phyloP scores from a whole-genome alignment of 1,140 invertebrate genomes.

The Berghia stephanieae region DNA sequence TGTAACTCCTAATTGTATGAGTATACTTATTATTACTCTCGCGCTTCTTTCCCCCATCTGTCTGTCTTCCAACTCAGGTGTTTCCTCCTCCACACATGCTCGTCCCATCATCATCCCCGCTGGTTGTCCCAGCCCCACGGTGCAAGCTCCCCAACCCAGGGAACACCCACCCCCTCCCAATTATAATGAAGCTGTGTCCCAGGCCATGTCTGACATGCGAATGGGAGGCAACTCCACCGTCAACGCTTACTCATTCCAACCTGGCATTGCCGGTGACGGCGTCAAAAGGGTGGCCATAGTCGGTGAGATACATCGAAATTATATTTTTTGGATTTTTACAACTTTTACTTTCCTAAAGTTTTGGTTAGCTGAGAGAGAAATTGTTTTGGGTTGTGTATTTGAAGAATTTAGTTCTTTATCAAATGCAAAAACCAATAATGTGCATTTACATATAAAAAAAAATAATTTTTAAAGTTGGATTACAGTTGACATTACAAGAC shows the following conservation, averaged over 20 bases:
- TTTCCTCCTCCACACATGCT: conserved; percentile 7
- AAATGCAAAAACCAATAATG: no score
- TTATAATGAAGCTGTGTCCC: conserved; percentile 26
- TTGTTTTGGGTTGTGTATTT: no score
- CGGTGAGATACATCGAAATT: no score
- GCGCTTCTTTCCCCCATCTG: conserved; percentile 13
- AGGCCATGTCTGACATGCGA: conserved; percentile 18
- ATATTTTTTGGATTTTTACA: no score
- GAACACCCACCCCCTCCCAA: conserved; percentile 26
- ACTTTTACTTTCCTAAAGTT: no score
- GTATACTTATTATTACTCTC: no score
- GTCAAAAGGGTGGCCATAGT: conserved; percentile 10
- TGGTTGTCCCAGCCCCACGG: conserved; percentile 1
- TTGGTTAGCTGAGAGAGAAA: no score
- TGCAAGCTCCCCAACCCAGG: background rate
- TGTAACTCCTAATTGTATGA: no score
- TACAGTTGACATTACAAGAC: no score
- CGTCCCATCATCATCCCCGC: background rate
- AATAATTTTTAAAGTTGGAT: no score
- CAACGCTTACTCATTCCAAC: conserved; percentile 26
- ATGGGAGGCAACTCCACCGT: background rate
- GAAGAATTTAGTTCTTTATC: no score
- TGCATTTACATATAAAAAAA: no score
- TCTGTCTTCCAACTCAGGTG: background rate
- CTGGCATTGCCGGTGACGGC: conserved; percentile 1